Conservation (phyloP, 2,888 invertebrate genomes). For the Smittia sp. region DNA sequence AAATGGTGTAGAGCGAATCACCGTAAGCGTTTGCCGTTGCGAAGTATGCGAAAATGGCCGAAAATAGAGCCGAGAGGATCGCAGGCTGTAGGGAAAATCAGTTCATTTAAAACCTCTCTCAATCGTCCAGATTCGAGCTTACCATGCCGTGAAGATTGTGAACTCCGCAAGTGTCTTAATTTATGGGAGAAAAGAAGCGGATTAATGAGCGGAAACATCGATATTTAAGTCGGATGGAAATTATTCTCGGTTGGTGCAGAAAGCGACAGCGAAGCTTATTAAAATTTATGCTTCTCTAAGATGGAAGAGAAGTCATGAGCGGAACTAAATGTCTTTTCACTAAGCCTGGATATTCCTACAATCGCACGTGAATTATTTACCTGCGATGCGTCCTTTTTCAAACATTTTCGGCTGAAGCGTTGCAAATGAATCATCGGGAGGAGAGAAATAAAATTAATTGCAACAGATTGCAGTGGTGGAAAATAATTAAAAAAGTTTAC, state of each 20-base stretch:
- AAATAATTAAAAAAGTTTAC: constrained; percentile 55
- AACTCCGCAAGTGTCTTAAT: constrained; percentile 68
- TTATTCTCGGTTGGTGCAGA: too few relatives aligned
- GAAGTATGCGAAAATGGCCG: constrained; percentile 70
- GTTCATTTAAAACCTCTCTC: too few relatives aligned
- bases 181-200: neutral
- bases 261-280: too few relatives aligned
- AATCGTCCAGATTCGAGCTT: too few relatives aligned
- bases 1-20: constrained; percentile 57
- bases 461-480: constrained; percentile 30
- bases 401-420: constrained; percentile 35
- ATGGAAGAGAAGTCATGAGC: too few relatives aligned
- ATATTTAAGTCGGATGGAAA: neutral
- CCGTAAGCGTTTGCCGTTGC: constrained; percentile 68
- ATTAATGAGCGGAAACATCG: neutral
- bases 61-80: constrained; percentile 75
- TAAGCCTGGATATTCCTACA: neutral
- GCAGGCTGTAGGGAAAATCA: too few relatives aligned
- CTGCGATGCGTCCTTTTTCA: constrained; percentile 36
- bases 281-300: too few relatives aligned
- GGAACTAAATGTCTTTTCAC: neutral
- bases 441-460: constrained; percentile 30
- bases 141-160: constrained; percentile 96
- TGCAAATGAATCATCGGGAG: constrained; percentile 18
- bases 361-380: constrained; percentile 10